These are phyloP conservation scores for Geophilus truncorum DNA, from an alignment of 2,888 invertebrate genomes.

Conservation along the genomic window DNA sequence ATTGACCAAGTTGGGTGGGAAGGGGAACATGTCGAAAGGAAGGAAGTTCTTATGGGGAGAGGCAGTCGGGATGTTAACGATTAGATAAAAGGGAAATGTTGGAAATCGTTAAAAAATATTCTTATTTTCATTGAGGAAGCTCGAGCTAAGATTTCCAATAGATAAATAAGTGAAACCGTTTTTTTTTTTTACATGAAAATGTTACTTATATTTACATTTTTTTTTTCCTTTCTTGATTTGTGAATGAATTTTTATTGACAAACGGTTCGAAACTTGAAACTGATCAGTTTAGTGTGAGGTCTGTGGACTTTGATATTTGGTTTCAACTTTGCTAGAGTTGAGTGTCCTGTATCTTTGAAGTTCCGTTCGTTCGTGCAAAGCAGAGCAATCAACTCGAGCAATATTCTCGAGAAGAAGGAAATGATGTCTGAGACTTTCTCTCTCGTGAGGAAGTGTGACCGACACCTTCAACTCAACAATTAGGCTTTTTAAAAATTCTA, in stretches of 20 bases:
- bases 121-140: background rate
- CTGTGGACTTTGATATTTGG: conserved; percentile 10
- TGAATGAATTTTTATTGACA: conserved; percentile 23
- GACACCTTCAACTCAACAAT: background rate
- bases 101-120: conserved; percentile 14
- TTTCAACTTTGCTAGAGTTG: conserved; percentile 11
- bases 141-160: background rate
- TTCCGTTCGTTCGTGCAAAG: background rate
- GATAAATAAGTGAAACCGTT: background rate
- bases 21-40: background rate
- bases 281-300: conserved; percentile 6
- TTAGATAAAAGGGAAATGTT: conserved; percentile 16
- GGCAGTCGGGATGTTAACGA: conserved; percentile 11
- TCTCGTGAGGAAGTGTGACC: conserved; percentile 18
- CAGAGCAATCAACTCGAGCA: background rate
- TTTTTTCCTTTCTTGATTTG: background rate
- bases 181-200: background rate
- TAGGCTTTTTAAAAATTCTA: background rate
- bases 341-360: conserved; percentile 22
- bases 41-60: conserved; percentile 10
- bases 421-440: conserved; percentile 10
- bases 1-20: conserved; percentile 16
- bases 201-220: background rate
- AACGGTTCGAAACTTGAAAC: conserved; percentile 6
- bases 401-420: conserved; percentile 1